Percentiles rank a stretch among this genome's conserved stretches.
These are phyloP conservation scores for Caenorhabditis macrosperma DNA, from an alignment of 2,888 invertebrate species.

Conservation along the genomic window DNA sequence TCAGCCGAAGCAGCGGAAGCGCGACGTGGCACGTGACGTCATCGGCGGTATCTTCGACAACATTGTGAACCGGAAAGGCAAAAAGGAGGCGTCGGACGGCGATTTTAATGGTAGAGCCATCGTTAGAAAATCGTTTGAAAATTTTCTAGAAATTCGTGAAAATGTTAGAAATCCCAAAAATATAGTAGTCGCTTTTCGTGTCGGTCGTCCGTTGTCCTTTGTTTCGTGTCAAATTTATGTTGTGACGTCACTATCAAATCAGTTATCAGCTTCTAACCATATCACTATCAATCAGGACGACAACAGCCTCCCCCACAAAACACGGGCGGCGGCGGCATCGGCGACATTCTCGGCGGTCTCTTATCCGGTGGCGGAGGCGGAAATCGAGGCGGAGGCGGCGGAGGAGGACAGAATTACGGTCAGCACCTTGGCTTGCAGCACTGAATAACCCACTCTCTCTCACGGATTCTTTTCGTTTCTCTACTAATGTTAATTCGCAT, in stretches of 20 bases:
- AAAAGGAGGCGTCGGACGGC: conserved; percentile 36
- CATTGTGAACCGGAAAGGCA: conserved; percentile 51
- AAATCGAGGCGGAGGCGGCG: conserved; percentile 12
- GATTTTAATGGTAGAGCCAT: conserved; percentile 46
- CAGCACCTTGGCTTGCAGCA: too few species aligned
- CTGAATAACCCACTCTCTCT: not conserved
- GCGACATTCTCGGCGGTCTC: conserved; percentile 34
- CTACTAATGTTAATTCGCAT: conserved; percentile 1
- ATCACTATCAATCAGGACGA: conserved; percentile 14
- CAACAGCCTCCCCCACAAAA: not conserved
- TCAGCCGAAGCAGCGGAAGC: conserved; percentile 56
- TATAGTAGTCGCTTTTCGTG: conserved; percentile 4
- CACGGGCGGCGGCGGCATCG: conserved; percentile 28
- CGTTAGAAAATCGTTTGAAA: too few species aligned
- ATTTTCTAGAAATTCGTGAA: not conserved
- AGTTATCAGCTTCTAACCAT: not conserved
- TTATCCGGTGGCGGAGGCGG: conserved; percentile 5
- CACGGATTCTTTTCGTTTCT: too few species aligned
- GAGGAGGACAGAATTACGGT: conserved; percentile 45
- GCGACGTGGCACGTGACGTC: conserved; percentile 66
- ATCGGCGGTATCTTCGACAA: conserved; percentile 64
- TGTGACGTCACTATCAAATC: not conserved
- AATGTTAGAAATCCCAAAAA: not conserved
- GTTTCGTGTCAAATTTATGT: not conserved
- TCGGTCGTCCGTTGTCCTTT: conserved; percentile 1